Evolutionary conservation across 2,888 invertebrate genomes (phyloP), one percentile per base, ranked within the genome.

Genomic region (Brachypalpus laphriformis): DNA sequence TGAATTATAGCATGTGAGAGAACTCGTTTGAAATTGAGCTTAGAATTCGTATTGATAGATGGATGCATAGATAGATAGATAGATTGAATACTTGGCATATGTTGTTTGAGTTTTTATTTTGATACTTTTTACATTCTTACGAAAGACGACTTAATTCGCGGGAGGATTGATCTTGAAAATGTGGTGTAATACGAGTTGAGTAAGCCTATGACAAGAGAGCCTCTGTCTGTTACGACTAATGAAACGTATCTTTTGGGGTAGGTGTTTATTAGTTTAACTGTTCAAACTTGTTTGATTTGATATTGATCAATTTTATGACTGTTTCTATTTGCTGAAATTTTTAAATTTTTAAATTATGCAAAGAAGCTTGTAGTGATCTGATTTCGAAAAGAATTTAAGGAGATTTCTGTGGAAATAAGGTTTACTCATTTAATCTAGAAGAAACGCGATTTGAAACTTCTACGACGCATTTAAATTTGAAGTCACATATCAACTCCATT

Each of bases 1-100:
- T 22, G 31, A 51, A 34, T 31, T 20, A 65, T 34, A 76, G 45
- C 65, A 56, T 66, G 56, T 65, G 65, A 56, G 56, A 22, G 57
- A 76, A 76, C 76, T 68, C 40, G 76, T 68, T 65, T 68, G 47
- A 49, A 76, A 57, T 28, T 40, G 76, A 76, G 66, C 59, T 61
- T 61, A 49, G 40, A 61, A 51, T 61, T 61, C 28, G 18, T 22
- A 20, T 25, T 59, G 45, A 57, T 71, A 47, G 25, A 68, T 65
- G 16, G 59, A 22, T 49, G n/a, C 14, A 34, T 65, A 40, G 31
- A 45, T 51, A 40, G 40, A 31, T 71, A n/a, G n/a, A n/a, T n/a
- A n/a, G n/a, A n/a, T n/a, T n/a, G n/a, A n/a, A n/a, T 66, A 20
- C 18, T 57, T 59, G 25, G 59, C 59, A 14, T 61, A 25, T 45